These are phyloP conservation scores for Bilobella aurantiaca DNA, from an alignment of 1,140 invertebrate species.

Conservation along the genomic window DNA sequence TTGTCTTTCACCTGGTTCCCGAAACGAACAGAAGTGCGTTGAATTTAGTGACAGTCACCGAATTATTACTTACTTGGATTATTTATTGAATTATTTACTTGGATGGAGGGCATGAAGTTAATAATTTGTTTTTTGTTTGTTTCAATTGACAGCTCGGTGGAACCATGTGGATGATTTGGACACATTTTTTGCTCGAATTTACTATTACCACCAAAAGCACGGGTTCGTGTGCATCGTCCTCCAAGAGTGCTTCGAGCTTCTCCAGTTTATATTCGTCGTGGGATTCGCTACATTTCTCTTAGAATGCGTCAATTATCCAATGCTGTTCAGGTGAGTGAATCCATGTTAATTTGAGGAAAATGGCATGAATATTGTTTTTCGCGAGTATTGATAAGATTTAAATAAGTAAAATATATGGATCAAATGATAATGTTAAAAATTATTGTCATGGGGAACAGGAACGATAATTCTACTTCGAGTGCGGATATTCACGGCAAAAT, in stretches of 20 bases:
- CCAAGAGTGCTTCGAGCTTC: conserved; percentile 69
- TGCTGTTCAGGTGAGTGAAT: conserved; percentile 62
- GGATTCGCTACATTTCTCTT: conserved; percentile 74
- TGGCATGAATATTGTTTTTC: conserved; percentile 29
- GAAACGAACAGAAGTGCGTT: no score
- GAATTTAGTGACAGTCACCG: no score
- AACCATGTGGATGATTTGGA: conserved; percentile 77
- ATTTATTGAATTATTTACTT: no score
- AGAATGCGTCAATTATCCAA: conserved; percentile 78
- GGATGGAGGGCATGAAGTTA: no score
- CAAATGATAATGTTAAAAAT: no score
- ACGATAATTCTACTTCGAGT: conserved; percentile 39
- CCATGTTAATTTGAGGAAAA: not conserved
- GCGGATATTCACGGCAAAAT: conserved; percentile 45
- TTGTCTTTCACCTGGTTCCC: no score
- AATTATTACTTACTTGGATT: no score
- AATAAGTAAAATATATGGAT: no score
- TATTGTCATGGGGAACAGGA: no score
- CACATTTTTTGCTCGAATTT: conserved; percentile 83
- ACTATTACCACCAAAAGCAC: conserved; percentile 89
- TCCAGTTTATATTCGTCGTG: conserved; percentile 88
- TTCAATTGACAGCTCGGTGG: conserved; percentile 65
- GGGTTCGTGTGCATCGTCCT: conserved; percentile 87
- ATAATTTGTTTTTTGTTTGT: conserved; percentile 10
- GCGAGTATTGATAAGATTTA: no score